Conservation (phyloP, 1,140 invertebrate genomes). For the Cydia amplana region DNA sequence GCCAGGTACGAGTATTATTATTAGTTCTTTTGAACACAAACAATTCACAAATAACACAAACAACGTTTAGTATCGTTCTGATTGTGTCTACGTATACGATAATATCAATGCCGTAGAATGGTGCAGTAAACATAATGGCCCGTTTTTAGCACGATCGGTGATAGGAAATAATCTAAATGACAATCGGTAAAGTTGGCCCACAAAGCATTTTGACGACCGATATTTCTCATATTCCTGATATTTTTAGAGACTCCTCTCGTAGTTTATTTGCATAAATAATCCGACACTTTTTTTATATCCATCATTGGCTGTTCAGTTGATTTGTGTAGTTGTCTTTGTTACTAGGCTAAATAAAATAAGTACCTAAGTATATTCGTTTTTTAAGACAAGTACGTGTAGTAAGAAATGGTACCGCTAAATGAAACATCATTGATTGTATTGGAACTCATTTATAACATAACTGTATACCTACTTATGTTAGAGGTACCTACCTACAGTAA, state of each 20-base stretch:
- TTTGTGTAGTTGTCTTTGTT: too few relatives aligned
- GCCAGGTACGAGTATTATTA: too few relatives aligned
- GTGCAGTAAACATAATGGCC: slow-evolving; percentile 12
- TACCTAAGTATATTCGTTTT: too few relatives aligned
- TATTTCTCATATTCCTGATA: not conserved
- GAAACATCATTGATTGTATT: too few relatives aligned
- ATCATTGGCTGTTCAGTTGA: not conserved
- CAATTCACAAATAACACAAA: slow-evolving; percentile 5
- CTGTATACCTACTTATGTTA: too few relatives aligned
- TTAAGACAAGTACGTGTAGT: too few relatives aligned
- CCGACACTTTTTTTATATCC: not conserved
- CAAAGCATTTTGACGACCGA: not conserved
- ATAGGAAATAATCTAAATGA: not conserved
- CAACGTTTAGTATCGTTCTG: slow-evolving; percentile 12
- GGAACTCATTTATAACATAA: too few relatives aligned
- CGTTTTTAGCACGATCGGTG: not conserved
- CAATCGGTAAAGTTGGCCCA: not conserved
- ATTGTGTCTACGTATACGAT: slow-evolving; percentile 1
- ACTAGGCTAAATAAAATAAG: too few relatives aligned
- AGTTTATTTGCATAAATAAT: not conserved
- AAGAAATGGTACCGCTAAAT: too few relatives aligned
- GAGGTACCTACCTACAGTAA: too few relatives aligned
- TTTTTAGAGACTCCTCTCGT: not conserved
- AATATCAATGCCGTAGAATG: slow-evolving; percentile 28
- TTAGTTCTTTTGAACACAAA: not conserved